Evolutionary conservation across 2,113 vertebrate species (phyloP), one percentile per base, ranked within the genome.

Genomic region (Geococcyx californianus): DNA sequence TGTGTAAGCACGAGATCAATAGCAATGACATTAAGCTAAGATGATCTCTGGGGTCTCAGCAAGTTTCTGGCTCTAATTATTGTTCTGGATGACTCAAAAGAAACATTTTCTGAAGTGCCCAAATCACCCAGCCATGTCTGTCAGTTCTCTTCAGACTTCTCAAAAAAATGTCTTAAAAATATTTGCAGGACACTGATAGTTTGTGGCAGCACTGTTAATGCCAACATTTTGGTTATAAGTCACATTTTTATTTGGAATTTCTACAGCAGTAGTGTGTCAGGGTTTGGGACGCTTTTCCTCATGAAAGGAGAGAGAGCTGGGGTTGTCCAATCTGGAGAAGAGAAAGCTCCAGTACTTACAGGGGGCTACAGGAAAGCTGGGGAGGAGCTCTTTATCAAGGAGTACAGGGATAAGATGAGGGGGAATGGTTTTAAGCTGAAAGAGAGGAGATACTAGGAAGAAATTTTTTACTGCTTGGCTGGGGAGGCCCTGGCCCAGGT

Each of bases 1-100:
- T 90, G 79, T 3, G 2, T 88, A 91, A 95, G 86, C 75, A 75
- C 56, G 64, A 68, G 72, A 81, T 95, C 90, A 56, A 90, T 96
- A 80, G 47, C 68, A 44, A 38, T 47, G 28, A 15, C 59, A 67
- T 88, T 70, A 84, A 90, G 56, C 34, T 73, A 60, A 85, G 72
- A 92, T 78, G 55, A 40, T 84, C 34, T 88, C 79, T 70, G 26
- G 20, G 15, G 26, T 91, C 68, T 89, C 77, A 81, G 84, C 38
- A 86, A 58, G 25, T 70, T 92, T 87, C 51, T 31, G 47, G 6
- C 42, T 84, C 23, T 59, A 69, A 84, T 84, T 86, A 15, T 77
- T 89, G 17, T 81, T 86, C 76, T 28, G 15, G 1, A 31, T 52
- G 49, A 69, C 28, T 34, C 31, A 66, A 62, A 21, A 60, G 64